These are phyloP conservation scores for Macropis europaea DNA, from an alignment of 2,888 invertebrate genomes.

Conservation along the genomic window DNA sequence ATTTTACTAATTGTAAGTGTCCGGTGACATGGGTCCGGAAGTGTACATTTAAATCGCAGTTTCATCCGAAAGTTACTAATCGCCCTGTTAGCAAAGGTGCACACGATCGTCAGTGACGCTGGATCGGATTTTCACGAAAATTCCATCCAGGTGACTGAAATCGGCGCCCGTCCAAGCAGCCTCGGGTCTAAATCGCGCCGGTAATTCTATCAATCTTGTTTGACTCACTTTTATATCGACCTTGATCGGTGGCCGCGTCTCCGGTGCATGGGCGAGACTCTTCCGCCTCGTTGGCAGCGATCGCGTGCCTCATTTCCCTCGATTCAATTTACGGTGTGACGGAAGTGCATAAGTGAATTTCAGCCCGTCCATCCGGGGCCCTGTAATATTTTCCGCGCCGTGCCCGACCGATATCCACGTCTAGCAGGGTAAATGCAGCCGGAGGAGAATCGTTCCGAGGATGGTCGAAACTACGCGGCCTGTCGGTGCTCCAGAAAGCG, in stretches of 20 bases:
- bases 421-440: conserved; percentile 2
- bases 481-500: conserved; percentile 17
- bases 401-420: conserved; percentile 1
- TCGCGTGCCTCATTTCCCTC: conserved; percentile 48
- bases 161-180: no score
- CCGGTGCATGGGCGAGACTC: background rate
- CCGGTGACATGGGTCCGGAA: no score
- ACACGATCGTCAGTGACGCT: no score
- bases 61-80: no score
- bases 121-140: no score
- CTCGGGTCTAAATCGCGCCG: background rate
- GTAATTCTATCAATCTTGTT: conserved; percentile 44
- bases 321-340: conserved; percentile 50
- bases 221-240: conserved; percentile 25
- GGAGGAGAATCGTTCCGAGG: conserved; percentile 9
- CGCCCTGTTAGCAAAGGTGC: no score
- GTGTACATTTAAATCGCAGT: no score
- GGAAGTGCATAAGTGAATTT: conserved; percentile 52
- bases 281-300: conserved; percentile 9
- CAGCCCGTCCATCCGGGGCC: background rate
- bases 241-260: conserved; percentile 28
- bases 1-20: no score
- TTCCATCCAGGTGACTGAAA: no score
- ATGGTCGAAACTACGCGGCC: background rate
- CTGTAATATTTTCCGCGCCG: conserved; percentile 36